Evolutionary conservation across 2,888 invertebrate species (phyloP).

Genomic region (Epinotia bilunana): DNA sequence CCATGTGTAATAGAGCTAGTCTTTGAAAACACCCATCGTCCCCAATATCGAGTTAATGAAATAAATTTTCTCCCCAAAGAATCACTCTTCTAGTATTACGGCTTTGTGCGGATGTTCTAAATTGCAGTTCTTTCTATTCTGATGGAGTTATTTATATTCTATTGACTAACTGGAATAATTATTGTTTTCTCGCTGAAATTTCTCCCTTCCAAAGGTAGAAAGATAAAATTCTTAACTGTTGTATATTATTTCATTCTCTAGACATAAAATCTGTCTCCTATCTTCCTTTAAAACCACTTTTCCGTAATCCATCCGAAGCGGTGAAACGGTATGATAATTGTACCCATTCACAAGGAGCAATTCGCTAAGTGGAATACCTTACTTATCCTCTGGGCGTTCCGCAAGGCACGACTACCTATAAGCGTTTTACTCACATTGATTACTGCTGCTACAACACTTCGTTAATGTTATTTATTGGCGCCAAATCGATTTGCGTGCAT

Average conservation of each 20-base stretch:
- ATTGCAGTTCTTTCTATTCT: constrained; percentile 30
- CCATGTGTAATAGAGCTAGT: constrained; percentile 60
- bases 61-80: constrained; percentile 46
- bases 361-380: constrained; percentile 77
- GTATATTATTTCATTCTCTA: constrained; percentile 18
- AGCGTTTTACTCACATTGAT: constrained; percentile 70
- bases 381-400: constrained; percentile 73
- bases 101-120: constrained; percentile 22
- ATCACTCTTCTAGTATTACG: constrained; percentile 29
- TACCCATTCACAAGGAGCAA: constrained; percentile 70
- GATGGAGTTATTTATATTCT: constrained; percentile 36
- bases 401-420: constrained; percentile 71
- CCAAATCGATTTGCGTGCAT: constrained; percentile 36
- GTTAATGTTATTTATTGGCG: constrained; percentile 48
- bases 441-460: constrained; percentile 58
- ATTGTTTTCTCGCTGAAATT: constrained; percentile 28
- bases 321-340: constrained; percentile 71
- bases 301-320: constrained; percentile 43
- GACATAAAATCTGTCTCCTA: constrained; percentile 44
- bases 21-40: constrained; percentile 58
- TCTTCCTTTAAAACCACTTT: constrained; percentile 46
- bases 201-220: not conserved
- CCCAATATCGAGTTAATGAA: constrained; percentile 63
- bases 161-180: constrained; percentile 5
- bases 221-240: constrained; percentile 4